phyloP scores from a whole-genome alignment of 1,140 invertebrate genomes.

The Caenorhabditis brenneri region DNA sequence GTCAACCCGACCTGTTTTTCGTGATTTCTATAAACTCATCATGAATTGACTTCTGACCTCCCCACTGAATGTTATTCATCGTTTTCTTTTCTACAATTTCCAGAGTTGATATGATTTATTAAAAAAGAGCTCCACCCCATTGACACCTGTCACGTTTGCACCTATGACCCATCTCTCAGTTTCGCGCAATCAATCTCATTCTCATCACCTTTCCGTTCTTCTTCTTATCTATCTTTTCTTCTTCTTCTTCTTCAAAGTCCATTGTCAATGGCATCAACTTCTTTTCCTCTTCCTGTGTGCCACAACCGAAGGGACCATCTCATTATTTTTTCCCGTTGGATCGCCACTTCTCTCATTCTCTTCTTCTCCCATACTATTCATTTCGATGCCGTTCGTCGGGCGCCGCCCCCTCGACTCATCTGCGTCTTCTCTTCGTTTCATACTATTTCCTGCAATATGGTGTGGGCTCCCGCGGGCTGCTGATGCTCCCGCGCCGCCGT shows the following conservation, averaged over 20 bases:
- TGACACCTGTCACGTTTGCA: conserved; percentile 18
- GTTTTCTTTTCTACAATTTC: no score
- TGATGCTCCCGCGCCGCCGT: conserved; percentile 13
- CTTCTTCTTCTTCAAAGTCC: conserved; percentile 2
- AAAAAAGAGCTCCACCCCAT: conserved; percentile 18
- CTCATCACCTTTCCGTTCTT: conserved; percentile 34
- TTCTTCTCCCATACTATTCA: neutral
- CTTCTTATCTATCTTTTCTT: no score
- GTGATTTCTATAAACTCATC: no score
- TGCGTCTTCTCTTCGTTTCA: neutral
- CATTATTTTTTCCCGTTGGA: conserved; percentile 33
- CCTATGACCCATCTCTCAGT: conserved; percentile 35
- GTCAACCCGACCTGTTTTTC: no score
- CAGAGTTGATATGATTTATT: no score
- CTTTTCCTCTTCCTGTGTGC: neutral
- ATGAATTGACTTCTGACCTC: no score
- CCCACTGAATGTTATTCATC: no score
- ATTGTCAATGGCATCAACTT: conserved; percentile 3
- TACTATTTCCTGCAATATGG: conserved; percentile 30
- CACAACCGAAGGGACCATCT: conserved; percentile 15
- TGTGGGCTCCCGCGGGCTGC: conserved; percentile 33
- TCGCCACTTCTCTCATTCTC: conserved; percentile 18
- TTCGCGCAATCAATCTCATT: conserved; percentile 40
- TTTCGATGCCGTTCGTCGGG: conserved; percentile 28
- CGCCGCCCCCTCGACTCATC: conserved; percentile 28